Base-by-base conservation (phyloP, 2,888 invertebrate species). In the Watsonalla binaria region DNA sequence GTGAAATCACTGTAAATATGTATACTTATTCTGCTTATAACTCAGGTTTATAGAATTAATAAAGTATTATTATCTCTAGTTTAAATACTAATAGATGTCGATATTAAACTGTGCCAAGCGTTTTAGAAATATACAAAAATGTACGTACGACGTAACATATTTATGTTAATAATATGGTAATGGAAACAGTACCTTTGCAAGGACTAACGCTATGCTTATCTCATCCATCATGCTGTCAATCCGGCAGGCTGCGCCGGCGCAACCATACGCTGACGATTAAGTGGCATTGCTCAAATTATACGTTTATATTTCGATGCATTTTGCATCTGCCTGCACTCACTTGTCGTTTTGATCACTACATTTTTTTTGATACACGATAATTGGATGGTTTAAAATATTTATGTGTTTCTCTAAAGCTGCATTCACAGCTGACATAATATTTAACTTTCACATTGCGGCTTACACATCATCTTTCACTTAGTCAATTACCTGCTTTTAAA, bases 161-260 rank as follows among this genome's bases (percentile, higher is more conserved):
- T n/a, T 34, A 48, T 48, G 13, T 34, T 34, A 37, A 7, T 14
- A 8, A 35, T 24, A 37, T 37, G 14, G 6, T 49, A 14, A 49
- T 49, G 37, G 49, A 49, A 37, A 49, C 49, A 9, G 15, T 14
- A 14, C 14, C 37, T 37, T 9, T 37, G 37, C 9, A 37, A 35
- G 48, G 37, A 37, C 49, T 37, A 49, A 11, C 14, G 37, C 37
- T 49, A 47, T 52, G 56, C 58, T 59, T 60, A 64, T 60, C 62
- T 58, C 60, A 62, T 63, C 59, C 55, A 62, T 63, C 65, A 63
- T 54, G 13, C 54, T 61, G 65, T 62, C 65, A 63, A 60, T 60
- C 49, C 60, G 8, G n/a, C 49, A 54, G 42, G n/a, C 48, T 51
- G 56, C 48, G 58, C 54, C 54, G 55, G 56, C 51, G 24, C 24